phyloP scores from a whole-genome alignment of 2,888 invertebrate species.

The Eucera pruinosa region DNA sequence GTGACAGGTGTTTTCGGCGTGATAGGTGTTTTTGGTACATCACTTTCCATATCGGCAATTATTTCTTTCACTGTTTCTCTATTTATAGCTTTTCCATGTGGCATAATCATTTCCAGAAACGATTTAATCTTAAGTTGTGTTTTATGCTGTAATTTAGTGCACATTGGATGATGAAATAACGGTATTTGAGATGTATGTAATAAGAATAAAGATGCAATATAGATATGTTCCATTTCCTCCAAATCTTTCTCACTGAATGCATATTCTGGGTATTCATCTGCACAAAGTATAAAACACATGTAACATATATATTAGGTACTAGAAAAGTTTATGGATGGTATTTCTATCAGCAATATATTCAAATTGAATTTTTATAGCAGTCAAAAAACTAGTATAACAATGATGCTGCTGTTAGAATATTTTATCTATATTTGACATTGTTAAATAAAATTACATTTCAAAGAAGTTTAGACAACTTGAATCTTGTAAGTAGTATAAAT shows the following conservation, averaged over 20 bases:
- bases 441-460: no score
- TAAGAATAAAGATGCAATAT: slow-evolving; percentile 85
- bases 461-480: no score
- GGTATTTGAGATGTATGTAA: slow-evolving; percentile 86
- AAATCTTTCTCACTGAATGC: slow-evolving; percentile 81
- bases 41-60: slow-evolving; percentile 80
- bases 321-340: no score
- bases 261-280: slow-evolving; percentile 85
- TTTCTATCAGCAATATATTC: no score
- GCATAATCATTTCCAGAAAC: slow-evolving; percentile 86
- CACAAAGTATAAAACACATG: slow-evolving; percentile 3
- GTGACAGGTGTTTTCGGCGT: slow-evolving; percentile 65
- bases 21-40: slow-evolving; percentile 43
- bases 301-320: no score
- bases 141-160: slow-evolving; percentile 84
- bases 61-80: slow-evolving; percentile 84
- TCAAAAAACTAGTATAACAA: no score
- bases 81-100: slow-evolving; percentile 84
- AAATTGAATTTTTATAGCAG: no score
- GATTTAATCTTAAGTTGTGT: slow-evolving; percentile 86
- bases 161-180: slow-evolving; percentile 86
- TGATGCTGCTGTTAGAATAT: no score
- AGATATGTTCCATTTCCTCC: slow-evolving; percentile 82
- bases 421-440: no score
- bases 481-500: no score